Evolutionary conservation across 2,797 vertebrate species (phyloP).

Genomic region (Otus scops): DNA sequence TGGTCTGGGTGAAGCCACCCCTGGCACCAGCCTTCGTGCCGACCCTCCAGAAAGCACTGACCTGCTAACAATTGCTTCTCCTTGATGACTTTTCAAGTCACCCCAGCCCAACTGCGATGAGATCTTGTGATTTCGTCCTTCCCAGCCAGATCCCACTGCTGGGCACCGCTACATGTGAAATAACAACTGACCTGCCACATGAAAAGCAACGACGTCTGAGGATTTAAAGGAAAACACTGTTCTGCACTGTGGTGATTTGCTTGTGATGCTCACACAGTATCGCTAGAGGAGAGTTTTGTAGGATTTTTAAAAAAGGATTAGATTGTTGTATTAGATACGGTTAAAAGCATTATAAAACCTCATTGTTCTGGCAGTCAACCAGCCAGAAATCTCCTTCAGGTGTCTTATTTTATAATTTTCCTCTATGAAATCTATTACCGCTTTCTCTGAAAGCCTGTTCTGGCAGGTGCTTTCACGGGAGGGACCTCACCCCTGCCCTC

Average conservation of each 20-base stretch:
- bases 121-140: neutral
- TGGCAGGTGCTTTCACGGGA: neutral
- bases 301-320: neutral
- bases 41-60: neutral
- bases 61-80: neutral
- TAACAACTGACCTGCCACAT: fast-evolving
- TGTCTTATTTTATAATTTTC: neutral
- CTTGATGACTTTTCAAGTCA: neutral
- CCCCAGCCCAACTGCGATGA: fast-evolving
- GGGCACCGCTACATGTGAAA: neutral
- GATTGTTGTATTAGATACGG: neutral
- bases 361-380: neutral
- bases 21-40: neutral
- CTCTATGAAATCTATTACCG: neutral
- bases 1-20: neutral
- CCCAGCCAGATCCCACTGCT: neutral
- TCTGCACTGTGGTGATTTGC: fast-evolving
- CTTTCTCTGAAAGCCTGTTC: neutral
- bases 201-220: fast-evolving
- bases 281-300: neutral
- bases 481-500: neutral
- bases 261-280: neutral
- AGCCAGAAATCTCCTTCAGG: neutral
- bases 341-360: neutral
- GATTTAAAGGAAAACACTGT: neutral